Base-by-base conservation (phyloP, 2,113 vertebrate genomes). In the Sylvilagus bachmani region DNA sequence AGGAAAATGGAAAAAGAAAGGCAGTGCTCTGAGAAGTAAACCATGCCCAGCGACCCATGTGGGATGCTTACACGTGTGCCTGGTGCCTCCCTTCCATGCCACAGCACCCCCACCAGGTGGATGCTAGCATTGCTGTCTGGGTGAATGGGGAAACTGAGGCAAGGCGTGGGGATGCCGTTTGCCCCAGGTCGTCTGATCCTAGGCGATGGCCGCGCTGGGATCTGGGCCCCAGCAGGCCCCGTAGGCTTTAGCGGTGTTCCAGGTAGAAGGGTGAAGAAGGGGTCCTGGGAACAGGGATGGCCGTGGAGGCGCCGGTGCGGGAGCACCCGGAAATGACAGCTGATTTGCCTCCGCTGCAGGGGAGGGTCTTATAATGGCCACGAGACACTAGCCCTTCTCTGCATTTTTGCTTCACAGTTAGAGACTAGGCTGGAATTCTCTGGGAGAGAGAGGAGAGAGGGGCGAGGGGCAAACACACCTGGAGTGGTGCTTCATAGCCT, bases 361-460 rank as follows among this genome's bases (percentile, higher is more conserved):
- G 51, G 27, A 36, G 55, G 55, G 55, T 16, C 55, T 16, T 58
- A 44, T 44, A 6, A 44, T 44, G 44, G 44, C 44, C 44, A 44
- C 44, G 44, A 44, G 44, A 44, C 44, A 44, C 44, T 6, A 44
- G 44, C 22, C 13, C 70, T 82, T 58, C 33, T 69, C 71, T 87
- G 61, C 19, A 10, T 44, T 74, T 90, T 90, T 71, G 66, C 31
- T 89, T 92, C 88, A 66, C 24, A 74, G 16, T 81, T 55, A 90
- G 77, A 90, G 73, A 66, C 69, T 27, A 58, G 64, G 25, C 10
- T 86, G 55, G 44, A 73, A 61, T 53, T 51, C 9, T 10, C 1
- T 44, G 53, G n/a, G 24, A 90, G 17, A 83, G 73, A 27, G 21
- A 19, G 17, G 14, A 31, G 21, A 19, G 17, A 27, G 27, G 4